Percentiles rank a stretch among this genome's conserved stretches.
phyloP scores from a whole-genome alignment of 2,113 vertebrate species.

The Carollia perspicillata region DNA sequence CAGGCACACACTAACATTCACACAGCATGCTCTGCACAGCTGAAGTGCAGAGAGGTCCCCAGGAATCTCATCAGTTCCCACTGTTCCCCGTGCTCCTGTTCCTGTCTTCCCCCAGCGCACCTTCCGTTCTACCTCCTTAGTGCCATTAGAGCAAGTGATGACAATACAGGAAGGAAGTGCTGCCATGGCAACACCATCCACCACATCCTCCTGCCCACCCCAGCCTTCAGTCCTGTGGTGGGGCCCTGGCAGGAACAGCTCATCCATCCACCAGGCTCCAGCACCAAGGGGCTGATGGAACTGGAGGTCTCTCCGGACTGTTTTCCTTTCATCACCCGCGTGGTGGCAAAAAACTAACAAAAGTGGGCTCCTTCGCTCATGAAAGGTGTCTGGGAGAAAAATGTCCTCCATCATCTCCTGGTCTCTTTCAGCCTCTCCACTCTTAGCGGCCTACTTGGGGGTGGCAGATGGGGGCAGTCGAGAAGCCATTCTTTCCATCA shows the following conservation, averaged over 20 bases:
- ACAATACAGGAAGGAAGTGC: conserved; percentile 77
- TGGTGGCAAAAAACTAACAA: not conserved
- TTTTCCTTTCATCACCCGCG: not conserved
- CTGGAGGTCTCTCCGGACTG: not conserved
- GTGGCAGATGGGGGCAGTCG: not conserved
- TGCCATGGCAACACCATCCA: conserved; percentile 76
- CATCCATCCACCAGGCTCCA: not conserved
- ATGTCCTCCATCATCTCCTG: not conserved
- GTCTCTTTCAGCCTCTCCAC: not conserved
- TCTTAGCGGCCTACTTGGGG: not conserved
- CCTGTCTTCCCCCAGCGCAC: conserved; percentile 43
- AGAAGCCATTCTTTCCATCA: not conserved
- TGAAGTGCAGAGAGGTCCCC: not conserved
- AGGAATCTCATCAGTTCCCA: not conserved
- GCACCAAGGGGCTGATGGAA: not conserved
- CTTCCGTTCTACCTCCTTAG: conserved; percentile 70
- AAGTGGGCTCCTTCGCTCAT: not conserved
- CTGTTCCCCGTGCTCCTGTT: conserved; percentile 28
- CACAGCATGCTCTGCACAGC: not conserved
- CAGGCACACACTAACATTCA: not conserved
- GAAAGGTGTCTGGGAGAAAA: not conserved
- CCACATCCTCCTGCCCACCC: conserved; percentile 76
- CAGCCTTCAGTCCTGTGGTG: conserved; percentile 58
- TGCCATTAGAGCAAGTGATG: conserved; percentile 72
- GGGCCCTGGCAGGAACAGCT: conserved; percentile 51